These are phyloP conservation scores for Thermophis baileyi DNA, from an alignment of 2,113 vertebrate genomes.

Conservation along the genomic window DNA sequence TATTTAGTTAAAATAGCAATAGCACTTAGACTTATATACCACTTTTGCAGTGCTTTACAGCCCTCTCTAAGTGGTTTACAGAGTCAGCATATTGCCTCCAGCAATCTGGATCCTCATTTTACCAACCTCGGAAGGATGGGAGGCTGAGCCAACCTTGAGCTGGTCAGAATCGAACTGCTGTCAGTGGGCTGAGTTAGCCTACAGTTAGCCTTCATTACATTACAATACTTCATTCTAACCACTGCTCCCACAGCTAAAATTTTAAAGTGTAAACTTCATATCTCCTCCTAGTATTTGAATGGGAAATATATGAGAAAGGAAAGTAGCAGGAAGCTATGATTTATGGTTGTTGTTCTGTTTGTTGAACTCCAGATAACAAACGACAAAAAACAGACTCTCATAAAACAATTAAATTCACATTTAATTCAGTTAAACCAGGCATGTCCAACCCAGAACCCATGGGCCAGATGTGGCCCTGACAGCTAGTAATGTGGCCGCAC, in stretches of 20 bases:
- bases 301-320: neutral
- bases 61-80: neutral
- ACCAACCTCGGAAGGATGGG: neutral
- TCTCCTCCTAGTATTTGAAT: neutral
- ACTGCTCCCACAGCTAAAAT: neutral
- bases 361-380: neutral
- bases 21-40: neutral
- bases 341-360: neutral
- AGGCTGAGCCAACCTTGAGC: neutral
- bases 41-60: neutral
- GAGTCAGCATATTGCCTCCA: neutral
- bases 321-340: neutral
- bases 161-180: neutral
- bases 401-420: neutral
- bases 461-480: neutral
- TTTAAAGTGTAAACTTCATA: neutral
- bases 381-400: neutral
- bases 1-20: neutral
- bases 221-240: neutral
- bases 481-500: neutral
- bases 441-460: neutral
- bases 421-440: neutral
- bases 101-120: neutral
- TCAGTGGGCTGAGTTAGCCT: neutral
- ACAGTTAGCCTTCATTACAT: neutral